Evolutionary conservation across 2,888 invertebrate species (phyloP).

Genomic region (Lasius platythorax): DNA sequence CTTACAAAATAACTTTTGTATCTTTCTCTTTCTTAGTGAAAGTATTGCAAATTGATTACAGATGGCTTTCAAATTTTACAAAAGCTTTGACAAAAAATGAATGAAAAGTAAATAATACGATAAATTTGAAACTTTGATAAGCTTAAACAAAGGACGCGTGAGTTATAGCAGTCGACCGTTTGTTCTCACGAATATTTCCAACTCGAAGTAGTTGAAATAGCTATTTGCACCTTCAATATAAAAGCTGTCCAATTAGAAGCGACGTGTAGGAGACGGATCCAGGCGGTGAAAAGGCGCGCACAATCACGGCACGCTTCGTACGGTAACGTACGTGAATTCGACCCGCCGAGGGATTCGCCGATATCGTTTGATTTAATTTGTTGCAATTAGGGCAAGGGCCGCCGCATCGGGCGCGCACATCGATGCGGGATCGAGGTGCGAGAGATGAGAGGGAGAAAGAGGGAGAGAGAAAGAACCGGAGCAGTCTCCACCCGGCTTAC

Average conservation of each 20-base stretch:
- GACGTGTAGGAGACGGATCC: constrained; percentile 53
- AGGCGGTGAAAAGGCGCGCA: constrained; percentile 69
- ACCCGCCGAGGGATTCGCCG: constrained; percentile 74
- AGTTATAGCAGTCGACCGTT: background rate
- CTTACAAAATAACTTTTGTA: background rate
- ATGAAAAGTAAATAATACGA: background rate
- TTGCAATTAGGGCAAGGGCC: constrained; percentile 82
- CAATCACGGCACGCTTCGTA: constrained; percentile 69
- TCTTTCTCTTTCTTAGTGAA: background rate
- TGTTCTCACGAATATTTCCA: background rate
- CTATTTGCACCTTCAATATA: background rate
- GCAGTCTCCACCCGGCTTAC: constrained; percentile 70
- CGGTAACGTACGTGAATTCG: constrained; percentile 57
- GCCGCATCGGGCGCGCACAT: constrained; percentile 59
- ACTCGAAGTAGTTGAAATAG: background rate
- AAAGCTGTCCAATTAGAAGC: constrained; percentile 61
- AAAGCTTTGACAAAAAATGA: background rate
- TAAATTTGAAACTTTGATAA: constrained; percentile 1
- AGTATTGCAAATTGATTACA: background rate
- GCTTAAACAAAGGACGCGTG: background rate
- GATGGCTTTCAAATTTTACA: background rate
- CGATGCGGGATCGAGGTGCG: constrained; percentile 35
- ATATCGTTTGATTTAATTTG: constrained; percentile 84
- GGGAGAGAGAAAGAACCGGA: constrained; percentile 23
- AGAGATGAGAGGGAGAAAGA: constrained; percentile 7